Conservation (phyloP, 37 sponge, comb jelly and placozoan species). For the Haliclona indistincta region DNA sequence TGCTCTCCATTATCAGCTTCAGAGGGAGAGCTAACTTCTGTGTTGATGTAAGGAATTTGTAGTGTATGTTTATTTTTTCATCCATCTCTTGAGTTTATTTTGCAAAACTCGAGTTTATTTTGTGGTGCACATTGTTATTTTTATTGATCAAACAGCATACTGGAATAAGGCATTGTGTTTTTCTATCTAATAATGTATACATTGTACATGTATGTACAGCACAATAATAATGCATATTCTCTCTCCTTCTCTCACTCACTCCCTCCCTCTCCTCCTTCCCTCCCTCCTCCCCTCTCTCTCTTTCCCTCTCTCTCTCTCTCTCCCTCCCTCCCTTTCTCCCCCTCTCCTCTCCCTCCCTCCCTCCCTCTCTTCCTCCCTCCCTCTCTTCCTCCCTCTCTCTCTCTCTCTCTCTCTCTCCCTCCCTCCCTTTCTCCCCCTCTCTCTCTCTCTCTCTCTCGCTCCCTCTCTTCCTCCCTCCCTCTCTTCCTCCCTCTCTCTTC, state of each 20-base stretch:
- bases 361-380: not conserved
- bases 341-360: no score
- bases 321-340: not conserved
- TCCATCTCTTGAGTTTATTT: conserved; percentile 71
- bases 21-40: conserved; percentile 52
- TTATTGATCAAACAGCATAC: no score
- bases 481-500: no score
- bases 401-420: conserved; percentile 23
- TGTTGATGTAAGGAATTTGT: conserved; percentile 6
- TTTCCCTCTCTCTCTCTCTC: no score
- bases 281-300: not conserved
- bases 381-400: not conserved
- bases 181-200: not conserved
- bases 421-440: no score
- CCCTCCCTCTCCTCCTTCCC: no score
- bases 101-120: conserved; percentile 62
- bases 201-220: not conserved
- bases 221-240: not conserved
- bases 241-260: no score
- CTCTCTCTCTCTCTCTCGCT: no score
- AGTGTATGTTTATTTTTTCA: no score
- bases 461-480: no score
- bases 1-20: conserved; percentile 62
- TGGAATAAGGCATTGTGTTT: not conserved
- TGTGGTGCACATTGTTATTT: no score